These are phyloP conservation scores for Leucoraja ocellata DNA, from an alignment of 2,797 vertebrate species.

Conservation along the genomic window DNA sequence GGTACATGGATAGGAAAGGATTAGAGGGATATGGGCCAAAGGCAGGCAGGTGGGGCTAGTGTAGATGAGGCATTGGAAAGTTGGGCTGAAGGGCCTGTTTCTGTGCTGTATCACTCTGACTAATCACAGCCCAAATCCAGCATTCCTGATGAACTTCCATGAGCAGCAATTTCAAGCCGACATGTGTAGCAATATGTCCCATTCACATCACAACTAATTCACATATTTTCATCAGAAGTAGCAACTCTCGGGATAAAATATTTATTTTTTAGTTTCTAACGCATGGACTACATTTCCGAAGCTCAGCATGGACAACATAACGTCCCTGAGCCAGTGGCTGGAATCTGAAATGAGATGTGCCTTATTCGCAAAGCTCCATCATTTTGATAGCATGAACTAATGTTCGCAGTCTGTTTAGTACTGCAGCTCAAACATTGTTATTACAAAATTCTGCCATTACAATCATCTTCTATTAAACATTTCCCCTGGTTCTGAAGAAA, in stretches of 20 bases:
- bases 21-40: too few species aligned
- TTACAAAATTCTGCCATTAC: constrained; percentile 35
- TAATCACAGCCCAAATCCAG: background rate
- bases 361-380: background rate
- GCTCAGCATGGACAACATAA: background rate
- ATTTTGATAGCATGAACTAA: constrained; percentile 16
- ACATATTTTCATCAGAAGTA: constrained; percentile 17
- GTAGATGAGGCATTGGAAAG: too few species aligned
- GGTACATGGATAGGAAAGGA: too few species aligned
- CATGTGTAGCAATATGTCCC: background rate
- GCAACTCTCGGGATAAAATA: background rate
- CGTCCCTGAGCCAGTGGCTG: background rate
- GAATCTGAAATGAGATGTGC: background rate
- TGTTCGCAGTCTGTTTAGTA: constrained; percentile 21
- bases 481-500: constrained; percentile 24
- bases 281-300: background rate
- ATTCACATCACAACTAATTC: background rate
- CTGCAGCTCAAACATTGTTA: constrained; percentile 11
- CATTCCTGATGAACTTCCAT: background rate
- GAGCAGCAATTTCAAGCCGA: background rate
- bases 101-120: too few species aligned
- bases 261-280: constrained; percentile 4
- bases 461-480: constrained; percentile 28
- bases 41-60: too few species aligned
- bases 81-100: too few species aligned